phyloP scores from a whole-genome alignment of 2,797 vertebrate genomes.

The Diceros bicornis region DNA sequence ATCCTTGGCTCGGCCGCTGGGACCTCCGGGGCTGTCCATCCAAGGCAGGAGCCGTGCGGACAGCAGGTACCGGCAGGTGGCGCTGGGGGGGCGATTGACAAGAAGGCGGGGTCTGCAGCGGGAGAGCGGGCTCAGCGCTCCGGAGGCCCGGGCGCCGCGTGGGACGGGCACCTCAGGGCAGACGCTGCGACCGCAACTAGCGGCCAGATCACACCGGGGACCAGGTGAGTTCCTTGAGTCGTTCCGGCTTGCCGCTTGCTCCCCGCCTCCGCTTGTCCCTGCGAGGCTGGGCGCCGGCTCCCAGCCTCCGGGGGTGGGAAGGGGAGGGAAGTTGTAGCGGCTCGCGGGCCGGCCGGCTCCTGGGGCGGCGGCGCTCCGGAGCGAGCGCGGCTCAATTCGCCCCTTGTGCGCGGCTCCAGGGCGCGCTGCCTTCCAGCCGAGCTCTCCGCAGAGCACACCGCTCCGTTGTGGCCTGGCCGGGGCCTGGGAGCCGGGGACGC shows the following conservation, averaged over 20 bases:
- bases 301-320: background rate
- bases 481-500: background rate
- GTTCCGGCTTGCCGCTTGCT: background rate
- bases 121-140: background rate
- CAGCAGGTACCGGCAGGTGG: constrained; percentile 23
- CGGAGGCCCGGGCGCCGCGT: background rate
- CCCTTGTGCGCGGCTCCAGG: fast-evolving
- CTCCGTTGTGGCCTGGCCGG: background rate
- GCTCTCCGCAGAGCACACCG: background rate
- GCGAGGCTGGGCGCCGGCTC: background rate
- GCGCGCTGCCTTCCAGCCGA: background rate
- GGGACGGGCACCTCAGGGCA: fast-evolving
- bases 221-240: constrained; percentile 67
- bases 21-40: fast-evolving
- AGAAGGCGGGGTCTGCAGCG: constrained; percentile 59
- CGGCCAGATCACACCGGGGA: background rate
- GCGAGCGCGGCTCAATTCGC: background rate
- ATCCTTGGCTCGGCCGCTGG: fast-evolving
- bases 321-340: background rate
- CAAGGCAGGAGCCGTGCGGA: fast-evolving
- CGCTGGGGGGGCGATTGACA: background rate
- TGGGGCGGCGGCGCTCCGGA: background rate
- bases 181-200: background rate
- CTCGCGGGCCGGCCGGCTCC: background rate
- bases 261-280: background rate